Evolutionary conservation across 2,888 invertebrate species (phyloP).

Genomic region (Ornithoptera priamus): DNA sequence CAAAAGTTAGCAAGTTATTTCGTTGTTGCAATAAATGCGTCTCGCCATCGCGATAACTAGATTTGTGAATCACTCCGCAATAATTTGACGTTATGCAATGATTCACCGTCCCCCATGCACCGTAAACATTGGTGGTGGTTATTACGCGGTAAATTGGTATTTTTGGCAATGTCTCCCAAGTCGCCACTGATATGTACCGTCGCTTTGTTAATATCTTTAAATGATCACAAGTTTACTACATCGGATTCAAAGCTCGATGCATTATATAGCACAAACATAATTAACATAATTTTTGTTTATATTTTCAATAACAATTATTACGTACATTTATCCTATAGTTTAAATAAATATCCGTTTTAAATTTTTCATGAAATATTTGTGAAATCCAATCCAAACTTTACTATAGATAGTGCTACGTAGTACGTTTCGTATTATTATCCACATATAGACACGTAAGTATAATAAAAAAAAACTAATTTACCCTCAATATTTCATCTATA

Average conservation of each 20-base stretch:
- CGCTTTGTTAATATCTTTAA: constrained; percentile 17
- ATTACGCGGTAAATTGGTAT: constrained; percentile 44
- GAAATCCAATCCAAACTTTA: too few relatives aligned
- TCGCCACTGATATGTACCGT: constrained; percentile 42
- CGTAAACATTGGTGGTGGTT: constrained; percentile 35
- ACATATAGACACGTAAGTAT: too few relatives aligned
- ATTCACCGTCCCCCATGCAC: constrained; percentile 42
- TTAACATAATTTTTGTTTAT: not conserved
- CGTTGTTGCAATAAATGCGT: not conserved
- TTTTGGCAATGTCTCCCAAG: constrained; percentile 68
- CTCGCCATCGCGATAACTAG: not conserved
- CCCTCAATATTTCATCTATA: not conserved
- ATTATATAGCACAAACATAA: not conserved
- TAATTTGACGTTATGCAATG: constrained; percentile 35
- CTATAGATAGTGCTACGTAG: too few relatives aligned
- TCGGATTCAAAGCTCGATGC: not conserved
- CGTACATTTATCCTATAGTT: too few relatives aligned
- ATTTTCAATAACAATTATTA: too few relatives aligned
- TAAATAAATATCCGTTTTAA: too few relatives aligned
- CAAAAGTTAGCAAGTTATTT: not conserved
- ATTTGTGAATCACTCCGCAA: constrained; percentile 16
- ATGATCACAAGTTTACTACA: not conserved
- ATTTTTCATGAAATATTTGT: too few relatives aligned
- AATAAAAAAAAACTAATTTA: not conserved
- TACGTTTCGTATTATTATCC: too few relatives aligned